phyloP scores from a whole-genome alignment of 2,797 vertebrate genomes.

The Merluccius polli region DNA sequence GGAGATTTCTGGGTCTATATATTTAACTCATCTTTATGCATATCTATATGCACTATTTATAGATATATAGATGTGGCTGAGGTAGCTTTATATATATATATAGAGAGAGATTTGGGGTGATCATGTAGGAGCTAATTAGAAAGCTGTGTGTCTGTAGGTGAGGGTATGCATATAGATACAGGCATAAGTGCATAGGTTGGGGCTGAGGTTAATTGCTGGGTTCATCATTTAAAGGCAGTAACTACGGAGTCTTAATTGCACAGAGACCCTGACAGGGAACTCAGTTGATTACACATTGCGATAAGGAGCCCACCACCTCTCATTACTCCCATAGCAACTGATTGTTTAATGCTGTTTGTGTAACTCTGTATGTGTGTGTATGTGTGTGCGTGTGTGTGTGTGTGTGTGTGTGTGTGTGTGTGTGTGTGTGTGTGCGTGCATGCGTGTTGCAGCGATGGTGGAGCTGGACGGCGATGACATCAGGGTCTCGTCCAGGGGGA shows the following conservation, averaged over 20 bases:
- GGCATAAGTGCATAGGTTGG: constrained; percentile 43
- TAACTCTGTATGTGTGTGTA: constrained; percentile 5
- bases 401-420: constrained; percentile 12
- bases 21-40: neutral
- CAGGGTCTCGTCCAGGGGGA: constrained; percentile 89
- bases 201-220: constrained; percentile 57
- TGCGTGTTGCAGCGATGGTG: constrained; percentile 83
- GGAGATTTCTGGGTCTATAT: neutral
- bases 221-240: constrained; percentile 31
- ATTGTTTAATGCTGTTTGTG: neutral
- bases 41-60: no score
- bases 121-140: neutral
- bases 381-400: constrained; percentile 10
- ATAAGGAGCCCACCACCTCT: constrained; percentile 13
- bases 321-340: neutral
- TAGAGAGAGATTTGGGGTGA: no score
- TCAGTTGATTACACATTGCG: constrained; percentile 45
- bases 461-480: constrained; percentile 94
- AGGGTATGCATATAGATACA: constrained; percentile 30
- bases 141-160: neutral
- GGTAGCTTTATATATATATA: no score
- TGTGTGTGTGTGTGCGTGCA: constrained; percentile 20
- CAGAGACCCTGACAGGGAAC: constrained; percentile 37
- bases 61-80: no score
- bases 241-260: constrained; percentile 42